Base-by-base conservation (phyloP, 2,113 vertebrate genomes). In the Girardinichthys multiradiatus region DNA sequence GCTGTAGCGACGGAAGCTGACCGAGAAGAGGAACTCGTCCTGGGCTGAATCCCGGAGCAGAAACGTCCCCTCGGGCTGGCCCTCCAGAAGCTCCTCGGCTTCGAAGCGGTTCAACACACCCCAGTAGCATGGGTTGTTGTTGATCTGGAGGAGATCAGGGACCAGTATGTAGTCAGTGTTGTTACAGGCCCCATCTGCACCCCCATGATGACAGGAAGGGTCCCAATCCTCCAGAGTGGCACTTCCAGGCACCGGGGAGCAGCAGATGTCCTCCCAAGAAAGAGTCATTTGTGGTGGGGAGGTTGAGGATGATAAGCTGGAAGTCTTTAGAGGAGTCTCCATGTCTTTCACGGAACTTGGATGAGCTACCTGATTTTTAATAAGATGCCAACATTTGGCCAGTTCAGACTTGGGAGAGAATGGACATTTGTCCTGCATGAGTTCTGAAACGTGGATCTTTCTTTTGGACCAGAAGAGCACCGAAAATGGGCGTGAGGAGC, bases 41-140 rank as follows among this genome's bases (percentile, higher is more conserved):
- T 99, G 98, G 67, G 98, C 97, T 10, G 97, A 99, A 86, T 99
- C 97, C 27, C 98, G 83, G 21, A 99, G 91, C 81, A 99, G 92
- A 80, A 99, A 99, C 0, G 98, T 99, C 2, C 98, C 98, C 87
- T 99, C 98, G 0, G 98, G 98, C 80, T 97, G 97, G 19, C 97
- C 97, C 74, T 99, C 98, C 29, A 99, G 92, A 14, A 99, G 95
- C 2, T 97, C 97, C 93, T 99, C 98, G 0, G 97, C 98, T 39
- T 97, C 96, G 0, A 98, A 98, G 83, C 98, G 97, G 90, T 99
- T 96, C 94, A 99, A 91, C 57, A 99, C 96, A 0, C 98, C 98
- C 98, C 98, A 99, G 89, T 99, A 99, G 86, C 96, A 98, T 0
- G 97, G 93, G 30, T 95, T 99, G 90, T 98, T 99, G 92, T 96